Percentiles rank a stretch among this genome's conserved stretches.
These are phyloP conservation scores for Leistus spinibarbis DNA, from an alignment of 2,888 invertebrate genomes.

Conservation along the genomic window DNA sequence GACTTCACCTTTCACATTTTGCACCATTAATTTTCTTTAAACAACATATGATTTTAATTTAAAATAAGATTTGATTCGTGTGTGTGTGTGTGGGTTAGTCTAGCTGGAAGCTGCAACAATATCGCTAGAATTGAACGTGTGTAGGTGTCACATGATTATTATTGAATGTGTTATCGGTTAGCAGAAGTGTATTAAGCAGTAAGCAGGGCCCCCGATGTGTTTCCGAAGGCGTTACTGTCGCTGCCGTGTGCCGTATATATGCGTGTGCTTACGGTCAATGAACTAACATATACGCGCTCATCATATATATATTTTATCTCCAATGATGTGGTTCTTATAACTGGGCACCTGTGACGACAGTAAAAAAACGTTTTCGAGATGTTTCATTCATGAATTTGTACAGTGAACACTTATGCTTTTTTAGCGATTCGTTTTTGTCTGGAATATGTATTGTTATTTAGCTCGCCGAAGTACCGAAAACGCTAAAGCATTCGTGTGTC, in stretches of 20 bases:
- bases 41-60: neutral
- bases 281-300: neutral
- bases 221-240: slow-evolving; percentile 1
- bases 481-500: too few species aligned
- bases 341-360: neutral
- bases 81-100: neutral
- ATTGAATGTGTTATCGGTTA: neutral
- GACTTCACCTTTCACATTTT: too few species aligned
- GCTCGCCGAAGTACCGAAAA: too few species aligned
- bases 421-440: too few species aligned
- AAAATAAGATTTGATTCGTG: neutral
- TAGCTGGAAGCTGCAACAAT: neutral
- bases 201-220: neutral
- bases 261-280: slow-evolving; percentile 4
- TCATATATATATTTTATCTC: neutral
- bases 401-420: neutral
- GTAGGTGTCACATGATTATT: neutral
- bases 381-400: neutral
- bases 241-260: too few species aligned
- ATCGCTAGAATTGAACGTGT: neutral
- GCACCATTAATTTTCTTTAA: too few species aligned
- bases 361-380: neutral
- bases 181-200: neutral
- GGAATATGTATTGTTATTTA: too few species aligned
- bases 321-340: neutral